phyloP scores from a whole-genome alignment of 2,113 vertebrate genomes.

The Vidua chalybeata region DNA sequence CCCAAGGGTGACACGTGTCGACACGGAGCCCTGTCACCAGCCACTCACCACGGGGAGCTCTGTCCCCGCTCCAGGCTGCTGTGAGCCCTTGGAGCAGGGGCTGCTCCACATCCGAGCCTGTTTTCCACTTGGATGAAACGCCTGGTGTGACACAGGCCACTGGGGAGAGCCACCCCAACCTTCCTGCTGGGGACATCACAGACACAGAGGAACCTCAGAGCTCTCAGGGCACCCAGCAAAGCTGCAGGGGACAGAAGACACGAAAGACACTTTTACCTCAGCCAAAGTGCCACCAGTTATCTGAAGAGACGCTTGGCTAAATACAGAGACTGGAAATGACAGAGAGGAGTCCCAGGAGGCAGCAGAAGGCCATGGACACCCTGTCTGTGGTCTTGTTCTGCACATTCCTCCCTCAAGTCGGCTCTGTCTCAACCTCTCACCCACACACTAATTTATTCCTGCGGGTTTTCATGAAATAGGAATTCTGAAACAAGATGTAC shows the following conservation, averaged over 20 bases:
- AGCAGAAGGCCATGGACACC: not conserved
- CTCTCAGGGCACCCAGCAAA: not conserved
- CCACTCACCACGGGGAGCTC: not conserved
- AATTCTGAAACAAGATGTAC: constrained; percentile 49
- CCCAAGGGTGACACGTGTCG: not conserved
- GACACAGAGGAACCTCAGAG: not conserved
- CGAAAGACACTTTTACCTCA: not conserved
- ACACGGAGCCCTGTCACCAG: not conserved
- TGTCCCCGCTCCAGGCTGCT: not conserved
- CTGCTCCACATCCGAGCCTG: not conserved
- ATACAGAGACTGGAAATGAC: not conserved
- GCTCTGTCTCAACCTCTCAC: constrained; percentile 20
- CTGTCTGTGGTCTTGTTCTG: constrained; percentile 26
- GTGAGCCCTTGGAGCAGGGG: not conserved
- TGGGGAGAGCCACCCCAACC: not conserved
- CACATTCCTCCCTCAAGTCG: constrained; percentile 34
- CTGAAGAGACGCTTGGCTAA: not conserved
- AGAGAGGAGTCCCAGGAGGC: not conserved
- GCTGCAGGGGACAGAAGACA: not conserved
- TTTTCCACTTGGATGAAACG: not conserved
- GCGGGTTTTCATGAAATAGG: constrained; percentile 48
- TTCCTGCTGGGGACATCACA: not conserved
- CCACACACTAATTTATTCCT: constrained; percentile 53
- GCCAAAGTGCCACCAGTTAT: not conserved
- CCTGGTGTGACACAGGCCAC: not conserved